Evolutionary conservation across 2,888 invertebrate genomes (phyloP).

Genomic region (Protodeltote pygarga): DNA sequence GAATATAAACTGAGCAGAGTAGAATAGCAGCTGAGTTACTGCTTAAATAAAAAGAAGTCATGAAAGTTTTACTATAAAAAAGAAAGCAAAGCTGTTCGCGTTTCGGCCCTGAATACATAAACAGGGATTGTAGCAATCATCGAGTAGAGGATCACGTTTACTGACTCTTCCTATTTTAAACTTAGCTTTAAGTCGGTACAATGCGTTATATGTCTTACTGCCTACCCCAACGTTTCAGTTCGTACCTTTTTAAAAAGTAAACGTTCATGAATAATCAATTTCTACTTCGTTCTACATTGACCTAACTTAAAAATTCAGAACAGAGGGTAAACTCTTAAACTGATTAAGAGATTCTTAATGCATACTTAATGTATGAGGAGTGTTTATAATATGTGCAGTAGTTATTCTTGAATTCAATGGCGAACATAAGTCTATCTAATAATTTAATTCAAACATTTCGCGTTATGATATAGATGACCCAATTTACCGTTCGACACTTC

Average conservation of each 20-base stretch:
- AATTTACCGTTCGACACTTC: constrained; percentile 32
- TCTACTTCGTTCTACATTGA: constrained; percentile 46
- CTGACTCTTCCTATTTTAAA: constrained; percentile 38
- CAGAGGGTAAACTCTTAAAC: constrained; percentile 45
- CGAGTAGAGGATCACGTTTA: constrained; percentile 54
- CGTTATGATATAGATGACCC: constrained; percentile 29
- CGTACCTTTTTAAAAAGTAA: constrained; percentile 53
- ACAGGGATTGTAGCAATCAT: constrained; percentile 49
- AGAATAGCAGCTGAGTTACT: constrained; percentile 11
- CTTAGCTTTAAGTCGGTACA: constrained; percentile 20
- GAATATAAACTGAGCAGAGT: constrained; percentile 7
- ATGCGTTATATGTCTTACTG: constrained; percentile 26
- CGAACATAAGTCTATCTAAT: constrained; percentile 22
- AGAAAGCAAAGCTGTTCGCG: constrained; percentile 46
- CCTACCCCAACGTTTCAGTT: constrained; percentile 27
- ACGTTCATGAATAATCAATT: constrained; percentile 63
- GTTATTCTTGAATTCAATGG: constrained; percentile 19
- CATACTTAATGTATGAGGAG: constrained; percentile 41
- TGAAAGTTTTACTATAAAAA: constrained; percentile 50
- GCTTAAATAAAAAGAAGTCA: constrained; percentile 35
- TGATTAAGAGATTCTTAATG: constrained; percentile 53
- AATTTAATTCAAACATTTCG: constrained; percentile 13
- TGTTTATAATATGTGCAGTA: constrained; percentile 18
- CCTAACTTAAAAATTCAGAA: constrained; percentile 52
- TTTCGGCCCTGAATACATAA: constrained; percentile 58